Conservation (phyloP, 2,888 invertebrate genomes). For the Iselma pallidipennis region DNA sequence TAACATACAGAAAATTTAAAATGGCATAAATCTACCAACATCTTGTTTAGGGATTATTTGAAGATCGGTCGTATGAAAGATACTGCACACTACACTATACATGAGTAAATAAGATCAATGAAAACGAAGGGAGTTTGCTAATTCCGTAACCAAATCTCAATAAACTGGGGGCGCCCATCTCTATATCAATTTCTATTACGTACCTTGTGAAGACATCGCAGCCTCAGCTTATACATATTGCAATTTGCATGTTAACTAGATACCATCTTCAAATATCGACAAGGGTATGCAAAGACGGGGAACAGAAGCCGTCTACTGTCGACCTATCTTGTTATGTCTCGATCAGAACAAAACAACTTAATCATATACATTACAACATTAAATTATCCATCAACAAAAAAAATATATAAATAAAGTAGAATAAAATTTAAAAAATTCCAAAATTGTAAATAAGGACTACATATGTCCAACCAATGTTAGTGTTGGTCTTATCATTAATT, state of each 20-base stretch:
- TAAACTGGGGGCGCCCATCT: constrained; percentile 34
- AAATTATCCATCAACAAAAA: constrained; percentile 5
- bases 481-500: constrained; percentile 24
- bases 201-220: constrained; percentile 44
- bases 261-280: constrained; percentile 56
- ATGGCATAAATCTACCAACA: neutral
- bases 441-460: neutral
- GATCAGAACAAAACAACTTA: constrained; percentile 40
- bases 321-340: constrained; percentile 36
- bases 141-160: constrained; percentile 37
- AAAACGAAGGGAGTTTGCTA: constrained; percentile 19
- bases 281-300: constrained; percentile 31
- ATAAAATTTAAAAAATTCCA: constrained; percentile 12
- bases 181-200: constrained; percentile 42
- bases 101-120: constrained; percentile 1
- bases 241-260: constrained; percentile 57
- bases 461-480: neutral
- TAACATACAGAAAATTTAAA: neutral
- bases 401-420: constrained; percentile 9
- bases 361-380: constrained; percentile 40
- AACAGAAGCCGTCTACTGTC: constrained; percentile 24
- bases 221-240: constrained; percentile 49
- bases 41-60: constrained; percentile 1
- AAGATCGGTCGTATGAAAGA: neutral
- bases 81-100: neutral